A percentile compares a stretch with the other conserved stretches of the same genome.
Evolutionary conservation across 1,140 invertebrate genomes (phyloP).

Genomic region (Zophobas atratus): DNA sequence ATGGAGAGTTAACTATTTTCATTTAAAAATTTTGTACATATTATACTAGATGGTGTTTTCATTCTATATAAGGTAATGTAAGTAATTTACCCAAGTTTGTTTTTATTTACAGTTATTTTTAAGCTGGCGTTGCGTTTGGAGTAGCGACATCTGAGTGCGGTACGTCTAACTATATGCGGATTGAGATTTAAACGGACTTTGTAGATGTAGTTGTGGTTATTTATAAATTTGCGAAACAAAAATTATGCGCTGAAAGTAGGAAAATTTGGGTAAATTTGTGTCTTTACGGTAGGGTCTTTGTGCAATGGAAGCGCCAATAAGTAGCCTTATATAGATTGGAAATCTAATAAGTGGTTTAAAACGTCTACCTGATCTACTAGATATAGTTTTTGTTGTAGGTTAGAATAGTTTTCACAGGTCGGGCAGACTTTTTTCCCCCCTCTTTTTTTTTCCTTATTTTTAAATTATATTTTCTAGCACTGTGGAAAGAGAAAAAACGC

Average conservation of each 20-base stretch:
- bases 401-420: slow-evolving; percentile 16
- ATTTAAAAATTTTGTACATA: slow-evolving; percentile 17
- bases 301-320: not conserved
- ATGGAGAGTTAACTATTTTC: slow-evolving; percentile 30
- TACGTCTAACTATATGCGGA: not conserved
- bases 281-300: not conserved
- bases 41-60: slow-evolving; percentile 31
- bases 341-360: not conserved
- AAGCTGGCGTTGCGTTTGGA: slow-evolving; percentile 35
- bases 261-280: slow-evolving; percentile 33
- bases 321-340: slow-evolving; percentile 29
- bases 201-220: not conserved
- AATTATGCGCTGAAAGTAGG: slow-evolving; percentile 6
- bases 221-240: not conserved
- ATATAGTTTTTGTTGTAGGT: slow-evolving; percentile 25
- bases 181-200: not conserved
- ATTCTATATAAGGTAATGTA: slow-evolving; percentile 46
- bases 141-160: slow-evolving; percentile 21
- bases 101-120: slow-evolving; percentile 43
- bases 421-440: slow-evolving; percentile 4
- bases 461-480: not conserved
- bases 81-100: slow-evolving; percentile 41
- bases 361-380: slow-evolving; percentile 24
- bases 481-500: slow-evolving; percentile 42
- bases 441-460: not conserved